Evolutionary conservation across 1,140 invertebrate species (phyloP).

Genomic region (Drosophila setifemur): DNA sequence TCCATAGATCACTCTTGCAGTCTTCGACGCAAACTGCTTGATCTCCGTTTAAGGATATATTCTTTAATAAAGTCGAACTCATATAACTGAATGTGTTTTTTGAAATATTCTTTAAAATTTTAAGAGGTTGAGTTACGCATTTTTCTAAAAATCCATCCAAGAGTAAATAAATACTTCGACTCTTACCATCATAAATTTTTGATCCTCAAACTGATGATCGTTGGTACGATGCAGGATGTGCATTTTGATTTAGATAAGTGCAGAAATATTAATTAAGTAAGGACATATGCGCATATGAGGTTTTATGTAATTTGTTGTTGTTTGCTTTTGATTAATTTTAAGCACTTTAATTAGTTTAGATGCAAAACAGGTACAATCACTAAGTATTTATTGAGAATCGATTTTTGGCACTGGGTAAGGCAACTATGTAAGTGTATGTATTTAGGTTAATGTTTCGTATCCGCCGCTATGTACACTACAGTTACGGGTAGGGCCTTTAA

Average conservation of each 20-base stretch:
- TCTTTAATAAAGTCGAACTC: too few species aligned
- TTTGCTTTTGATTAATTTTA: slow-evolving; percentile 6
- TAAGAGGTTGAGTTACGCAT: too few species aligned
- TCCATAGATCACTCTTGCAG: slow-evolving; percentile 28
- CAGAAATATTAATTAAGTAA: slow-evolving; percentile 17
- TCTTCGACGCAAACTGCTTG: neutral
- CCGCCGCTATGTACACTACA: slow-evolving; percentile 44
- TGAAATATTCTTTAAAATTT: too few species aligned
- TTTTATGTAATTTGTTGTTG: neutral
- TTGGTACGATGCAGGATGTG: slow-evolving; percentile 82
- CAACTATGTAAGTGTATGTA: slow-evolving; percentile 53
- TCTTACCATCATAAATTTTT: slow-evolving; percentile 82
- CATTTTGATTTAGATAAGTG: slow-evolving; percentile 52
- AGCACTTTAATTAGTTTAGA: slow-evolving; percentile 42
- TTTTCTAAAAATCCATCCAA: too few species aligned
- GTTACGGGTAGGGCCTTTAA: too few species aligned
- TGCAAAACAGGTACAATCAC: slow-evolving; percentile 64
- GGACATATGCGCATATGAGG: slow-evolving; percentile 50
- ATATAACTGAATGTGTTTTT: too few species aligned
- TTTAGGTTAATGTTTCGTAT: slow-evolving; percentile 23
- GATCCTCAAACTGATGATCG: slow-evolving; percentile 82
- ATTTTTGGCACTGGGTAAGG: slow-evolving; percentile 77
- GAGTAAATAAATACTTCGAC: too few species aligned
- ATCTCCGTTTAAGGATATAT: neutral
- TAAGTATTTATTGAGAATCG: slow-evolving; percentile 58